Evolutionary conservation across 2,888 invertebrate genomes (phyloP).

Genomic region (Amaurobius ferox): DNA sequence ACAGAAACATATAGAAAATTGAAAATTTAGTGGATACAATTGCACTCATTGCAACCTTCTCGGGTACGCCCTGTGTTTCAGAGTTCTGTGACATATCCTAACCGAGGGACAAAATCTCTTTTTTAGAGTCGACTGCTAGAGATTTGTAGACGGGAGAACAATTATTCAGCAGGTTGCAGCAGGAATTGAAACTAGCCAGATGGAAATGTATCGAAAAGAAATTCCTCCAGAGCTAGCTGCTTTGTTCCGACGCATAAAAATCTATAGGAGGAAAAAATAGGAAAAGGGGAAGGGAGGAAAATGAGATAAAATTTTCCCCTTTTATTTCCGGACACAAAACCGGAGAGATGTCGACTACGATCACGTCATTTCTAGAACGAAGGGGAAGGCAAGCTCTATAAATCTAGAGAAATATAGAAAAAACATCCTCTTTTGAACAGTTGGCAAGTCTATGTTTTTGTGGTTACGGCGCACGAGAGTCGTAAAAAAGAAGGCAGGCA

Average conservation of each 20-base stretch:
- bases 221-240: background rate
- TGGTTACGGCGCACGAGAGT: background rate
- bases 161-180: too few relatives aligned
- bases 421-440: conserved; percentile 47
- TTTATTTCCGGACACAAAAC: conserved; percentile 31
- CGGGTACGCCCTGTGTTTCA: too few relatives aligned
- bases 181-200: background rate
- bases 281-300: background rate
- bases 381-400: conserved; percentile 18
- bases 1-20: too few relatives aligned
- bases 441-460: conserved; percentile 35
- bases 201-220: background rate
- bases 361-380: conserved; percentile 41
- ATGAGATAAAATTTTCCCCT: conserved; percentile 20
- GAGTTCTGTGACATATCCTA: too few relatives aligned
- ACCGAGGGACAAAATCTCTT: too few relatives aligned
- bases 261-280: background rate
- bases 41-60: too few relatives aligned
- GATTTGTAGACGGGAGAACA: too few relatives aligned
- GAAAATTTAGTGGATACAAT: too few relatives aligned
- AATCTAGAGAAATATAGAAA: conserved; percentile 48
- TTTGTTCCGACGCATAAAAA: background rate
- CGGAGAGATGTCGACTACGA: conserved; percentile 37
- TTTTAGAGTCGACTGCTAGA: too few relatives aligned
- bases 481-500: conserved; percentile 30